Base-by-base conservation (phyloP, 2,797 vertebrate species). In the Pipistrellus pygmaeus region DNA sequence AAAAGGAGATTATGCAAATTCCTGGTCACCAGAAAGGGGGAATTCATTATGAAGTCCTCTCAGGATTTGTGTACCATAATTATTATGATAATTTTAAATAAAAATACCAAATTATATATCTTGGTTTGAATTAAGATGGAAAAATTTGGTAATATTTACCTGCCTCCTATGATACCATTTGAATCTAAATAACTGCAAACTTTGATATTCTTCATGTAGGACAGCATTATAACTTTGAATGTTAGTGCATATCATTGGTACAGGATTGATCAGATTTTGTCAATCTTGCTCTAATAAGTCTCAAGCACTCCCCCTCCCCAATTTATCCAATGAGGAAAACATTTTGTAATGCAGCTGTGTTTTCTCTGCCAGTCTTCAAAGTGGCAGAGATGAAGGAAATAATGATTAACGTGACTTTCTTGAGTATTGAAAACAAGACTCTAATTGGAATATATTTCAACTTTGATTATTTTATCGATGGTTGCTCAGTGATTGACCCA, bases 401-500 rank as follows among this genome's bases (percentile, higher is more conserved):
- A 88, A 84, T 1, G 2, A 87, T 71, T 57, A 38, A 6, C 11
- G 18, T 72, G 71, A 57, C 27, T 78, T 83, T 27, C 62, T 21
- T 69, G 46, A 27, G 6, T 51, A 32, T 64, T 80, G 44, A 30
- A 94, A 92, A 90, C 25, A 91, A 75, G 13, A 86, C 77, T 10
- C 9, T 64, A 88, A 44, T 30, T 48, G 27, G 35, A 62, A 87
- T 72, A 23, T 72, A 81, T 91, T 92, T 94, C 64, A 55, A 78
- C 20, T 83, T 88, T 27, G 13, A 78, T 88, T 90, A 92, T 7
- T 94, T 91, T 93, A 57, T 48, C 84, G 46, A 85, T 53, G 6
- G 17, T 32, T 62, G 11, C 20, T 92, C 55, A 46, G 30, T 48
- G 66, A 75, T 93, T 0, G 13, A 46, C 17, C 25, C 53, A 23